These are phyloP conservation scores for Paedocypris micromegethes DNA, from an alignment of 2,797 vertebrate species.

Conservation along the genomic window DNA sequence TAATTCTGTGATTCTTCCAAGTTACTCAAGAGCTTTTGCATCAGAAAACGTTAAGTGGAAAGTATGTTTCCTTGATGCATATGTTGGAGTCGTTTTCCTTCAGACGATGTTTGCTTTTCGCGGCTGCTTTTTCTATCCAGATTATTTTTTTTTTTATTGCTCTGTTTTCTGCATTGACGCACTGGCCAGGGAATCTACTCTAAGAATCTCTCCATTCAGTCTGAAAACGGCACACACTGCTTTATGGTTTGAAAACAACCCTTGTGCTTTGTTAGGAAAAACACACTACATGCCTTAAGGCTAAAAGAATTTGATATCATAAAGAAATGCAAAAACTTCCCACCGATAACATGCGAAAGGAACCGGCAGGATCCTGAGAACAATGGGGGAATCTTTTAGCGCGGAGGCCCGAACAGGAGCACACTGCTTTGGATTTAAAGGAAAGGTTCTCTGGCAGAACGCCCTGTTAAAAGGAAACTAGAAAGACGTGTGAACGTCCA, in stretches of 20 bases:
- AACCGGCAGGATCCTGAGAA: slow-evolving; percentile 51
- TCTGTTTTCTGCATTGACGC: slow-evolving; percentile 23
- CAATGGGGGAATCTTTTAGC: slow-evolving; percentile 53
- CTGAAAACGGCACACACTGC: not conserved
- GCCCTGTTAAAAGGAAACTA: slow-evolving; percentile 34
- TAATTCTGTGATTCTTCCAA: slow-evolving; percentile 7
- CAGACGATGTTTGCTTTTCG: slow-evolving; percentile 1
- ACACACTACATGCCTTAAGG: slow-evolving; percentile 44
- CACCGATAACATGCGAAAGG: slow-evolving; percentile 21
- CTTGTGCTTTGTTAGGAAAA: slow-evolving; percentile 14
- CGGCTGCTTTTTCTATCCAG: slow-evolving; percentile 4
- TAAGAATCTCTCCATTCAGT: slow-evolving; percentile 29
- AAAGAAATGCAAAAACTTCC: slow-evolving; percentile 55
- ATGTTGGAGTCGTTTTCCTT: not conserved
- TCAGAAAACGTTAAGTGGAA: not conserved
- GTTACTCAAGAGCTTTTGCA: not conserved
- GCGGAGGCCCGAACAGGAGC: slow-evolving; percentile 28
- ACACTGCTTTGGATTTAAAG: slow-evolving; percentile 34
- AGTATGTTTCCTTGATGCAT: not conserved
- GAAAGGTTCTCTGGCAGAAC: slow-evolving; percentile 42
- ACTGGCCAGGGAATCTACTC: slow-evolving; percentile 20
- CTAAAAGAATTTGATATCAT: slow-evolving; percentile 46
- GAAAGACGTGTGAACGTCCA: slow-evolving; percentile 37
- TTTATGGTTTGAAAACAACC: too few relatives aligned
- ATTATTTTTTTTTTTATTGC: slow-evolving; percentile 7